Conservation (phyloP, 35 echinoderm and acorn worm genomes). For the Ophiothrix spiculata region DNA sequence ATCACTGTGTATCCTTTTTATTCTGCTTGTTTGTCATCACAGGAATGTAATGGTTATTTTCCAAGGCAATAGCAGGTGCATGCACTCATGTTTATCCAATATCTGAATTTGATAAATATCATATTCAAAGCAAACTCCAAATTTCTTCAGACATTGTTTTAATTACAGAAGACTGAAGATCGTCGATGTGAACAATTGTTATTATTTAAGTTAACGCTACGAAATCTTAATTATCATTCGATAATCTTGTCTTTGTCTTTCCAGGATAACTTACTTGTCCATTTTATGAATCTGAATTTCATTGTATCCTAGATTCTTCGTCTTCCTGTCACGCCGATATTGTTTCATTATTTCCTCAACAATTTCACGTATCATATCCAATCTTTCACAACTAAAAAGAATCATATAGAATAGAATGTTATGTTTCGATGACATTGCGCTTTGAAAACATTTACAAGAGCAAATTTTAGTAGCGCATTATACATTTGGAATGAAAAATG, state of each 20-base stretch:
- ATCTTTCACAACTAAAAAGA: not conserved
- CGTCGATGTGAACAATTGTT: not conserved
- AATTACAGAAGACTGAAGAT: not conserved
- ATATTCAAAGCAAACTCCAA: not conserved
- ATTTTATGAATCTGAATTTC: not conserved
- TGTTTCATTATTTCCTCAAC: not conserved
- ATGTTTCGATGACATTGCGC: no score
- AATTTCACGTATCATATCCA: not conserved
- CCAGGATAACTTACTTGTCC: not conserved
- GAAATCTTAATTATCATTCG: no score
- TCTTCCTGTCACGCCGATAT: not conserved
- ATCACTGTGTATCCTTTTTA: no score
- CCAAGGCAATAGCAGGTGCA: no score
- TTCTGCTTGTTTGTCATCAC: no score
- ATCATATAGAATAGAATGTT: not conserved
- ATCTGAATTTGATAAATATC: not conserved
- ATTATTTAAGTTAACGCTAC: not conserved
- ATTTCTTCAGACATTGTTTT: not conserved
- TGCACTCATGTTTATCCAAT: no score
- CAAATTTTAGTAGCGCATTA: no score
- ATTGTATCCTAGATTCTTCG: not conserved
- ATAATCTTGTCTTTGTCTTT: no score
- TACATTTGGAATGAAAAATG: no score
- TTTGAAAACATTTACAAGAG: no score
- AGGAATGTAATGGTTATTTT: no score